Evolutionary conservation across 2,113 vertebrate species (phyloP).

Genomic region (Saguinus imperator): DNA sequence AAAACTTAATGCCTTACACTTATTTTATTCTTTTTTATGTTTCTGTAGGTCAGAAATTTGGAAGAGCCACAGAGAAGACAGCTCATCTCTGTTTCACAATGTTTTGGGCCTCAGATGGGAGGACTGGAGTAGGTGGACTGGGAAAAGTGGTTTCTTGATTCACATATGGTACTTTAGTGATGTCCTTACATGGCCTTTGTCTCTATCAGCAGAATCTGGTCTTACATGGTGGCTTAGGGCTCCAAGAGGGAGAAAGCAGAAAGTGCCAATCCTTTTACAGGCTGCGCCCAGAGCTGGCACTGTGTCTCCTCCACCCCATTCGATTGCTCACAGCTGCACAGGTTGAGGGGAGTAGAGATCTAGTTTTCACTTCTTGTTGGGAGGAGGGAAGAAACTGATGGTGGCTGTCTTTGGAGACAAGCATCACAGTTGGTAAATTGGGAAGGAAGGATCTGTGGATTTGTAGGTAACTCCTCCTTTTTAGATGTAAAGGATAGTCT

Average conservation of each 20-base stretch:
- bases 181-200: neutral
- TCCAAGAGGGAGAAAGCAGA: neutral
- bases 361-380: neutral
- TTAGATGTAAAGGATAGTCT: neutral
- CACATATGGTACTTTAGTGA: neutral
- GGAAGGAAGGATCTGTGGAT: neutral
- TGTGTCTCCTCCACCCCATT: neutral
- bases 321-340: neutral
- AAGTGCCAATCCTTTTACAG: neutral
- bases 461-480: neutral
- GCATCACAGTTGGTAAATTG: neutral
- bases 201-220: neutral
- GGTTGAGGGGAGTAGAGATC: neutral
- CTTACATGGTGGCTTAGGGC: neutral
- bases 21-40: neutral
- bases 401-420: neutral
- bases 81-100: neutral
- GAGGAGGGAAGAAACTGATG: neutral
- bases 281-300: neutral
- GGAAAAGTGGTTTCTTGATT: neutral
- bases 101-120: neutral
- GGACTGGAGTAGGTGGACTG: neutral
- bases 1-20: neutral
- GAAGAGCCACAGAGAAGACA: neutral
- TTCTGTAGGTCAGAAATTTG: neutral